Evolutionary conservation across 2,797 vertebrate species (phyloP).

Genomic region (Gymnocypris eckloni): DNA sequence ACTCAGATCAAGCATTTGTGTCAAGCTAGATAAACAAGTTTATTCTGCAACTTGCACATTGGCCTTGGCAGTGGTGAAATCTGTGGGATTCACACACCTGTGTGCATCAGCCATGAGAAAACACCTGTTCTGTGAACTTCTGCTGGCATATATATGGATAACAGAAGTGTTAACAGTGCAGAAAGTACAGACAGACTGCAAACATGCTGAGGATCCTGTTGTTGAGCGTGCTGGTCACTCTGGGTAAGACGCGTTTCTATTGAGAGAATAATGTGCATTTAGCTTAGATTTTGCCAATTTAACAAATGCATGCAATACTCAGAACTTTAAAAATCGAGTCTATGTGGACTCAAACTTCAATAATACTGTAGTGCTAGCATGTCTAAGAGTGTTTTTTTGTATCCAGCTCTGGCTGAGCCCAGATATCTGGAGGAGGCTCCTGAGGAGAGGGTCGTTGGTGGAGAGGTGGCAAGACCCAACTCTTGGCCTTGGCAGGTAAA

Average conservation of each 20-base stretch:
- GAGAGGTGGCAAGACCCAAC: constrained; percentile 72
- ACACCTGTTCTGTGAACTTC: not conserved
- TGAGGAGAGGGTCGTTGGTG: constrained; percentile 76
- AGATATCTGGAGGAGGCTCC: constrained; percentile 71
- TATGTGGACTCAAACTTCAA: not conserved
- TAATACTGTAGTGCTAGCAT: not conserved
- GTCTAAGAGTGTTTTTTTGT: constrained; percentile 33
- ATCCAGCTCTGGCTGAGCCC: constrained; percentile 76
- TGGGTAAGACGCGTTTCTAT: constrained; percentile 69
- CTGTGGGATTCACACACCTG: constrained; percentile 51
- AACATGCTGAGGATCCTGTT: constrained; percentile 77
- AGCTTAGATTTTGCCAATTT: not conserved
- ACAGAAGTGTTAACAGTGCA: constrained; percentile 1
- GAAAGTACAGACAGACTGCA: constrained; percentile 61
- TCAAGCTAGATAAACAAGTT: not conserved
- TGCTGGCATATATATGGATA: constrained; percentile 20
- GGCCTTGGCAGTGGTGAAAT: constrained; percentile 62
- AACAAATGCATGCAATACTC: not conserved
- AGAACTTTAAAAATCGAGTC: not conserved
- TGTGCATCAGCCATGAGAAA: not conserved
- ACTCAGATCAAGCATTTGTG: not conserved
- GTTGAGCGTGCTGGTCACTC: constrained; percentile 73
- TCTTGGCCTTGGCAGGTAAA: constrained; percentile 84
- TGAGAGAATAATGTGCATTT: not conserved
- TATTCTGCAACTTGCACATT: not conserved